Conservation (phyloP, 2,888 invertebrate genomes). For the Pterostichus niger region DNA sequence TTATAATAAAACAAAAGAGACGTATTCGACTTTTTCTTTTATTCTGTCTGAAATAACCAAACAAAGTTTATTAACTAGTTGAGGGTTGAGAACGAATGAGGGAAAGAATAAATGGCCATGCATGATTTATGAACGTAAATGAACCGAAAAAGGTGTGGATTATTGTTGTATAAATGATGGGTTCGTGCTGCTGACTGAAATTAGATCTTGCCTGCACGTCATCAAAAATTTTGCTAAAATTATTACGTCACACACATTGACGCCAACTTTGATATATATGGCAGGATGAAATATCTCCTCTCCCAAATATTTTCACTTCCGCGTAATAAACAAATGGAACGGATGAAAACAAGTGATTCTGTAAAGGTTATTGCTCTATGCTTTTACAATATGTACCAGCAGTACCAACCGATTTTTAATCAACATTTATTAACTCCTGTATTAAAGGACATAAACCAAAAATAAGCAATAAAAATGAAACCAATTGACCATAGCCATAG, state of each 20-base stretch:
- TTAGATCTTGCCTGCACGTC: conserved; percentile 42
- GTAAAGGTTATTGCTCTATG: background rate
- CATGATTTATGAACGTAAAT: conserved; percentile 43
- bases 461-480: too few species aligned
- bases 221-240: conserved; percentile 41
- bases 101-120: conserved; percentile 41
- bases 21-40: background rate
- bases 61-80: conserved; percentile 48
- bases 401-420: too few species aligned
- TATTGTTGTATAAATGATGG: conserved; percentile 50
- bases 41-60: background rate
- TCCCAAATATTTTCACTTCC: background rate
- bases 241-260: conserved; percentile 37
- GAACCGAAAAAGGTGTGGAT: conserved; percentile 48
- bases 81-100: conserved; percentile 28
- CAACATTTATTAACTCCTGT: too few species aligned
- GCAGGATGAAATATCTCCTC: conserved; percentile 15
- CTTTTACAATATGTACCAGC: too few species aligned
- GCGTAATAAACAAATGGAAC: conserved; percentile 31
- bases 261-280: conserved; percentile 35
- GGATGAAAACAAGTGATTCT: conserved; percentile 13
- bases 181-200: conserved; percentile 40
- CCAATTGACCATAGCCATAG: too few species aligned
- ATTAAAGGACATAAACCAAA: too few species aligned
- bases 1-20: conserved; percentile 16